Evolutionary conservation across 2,113 vertebrate species (phyloP).

Genomic region (Thunnus thynnus): DNA sequence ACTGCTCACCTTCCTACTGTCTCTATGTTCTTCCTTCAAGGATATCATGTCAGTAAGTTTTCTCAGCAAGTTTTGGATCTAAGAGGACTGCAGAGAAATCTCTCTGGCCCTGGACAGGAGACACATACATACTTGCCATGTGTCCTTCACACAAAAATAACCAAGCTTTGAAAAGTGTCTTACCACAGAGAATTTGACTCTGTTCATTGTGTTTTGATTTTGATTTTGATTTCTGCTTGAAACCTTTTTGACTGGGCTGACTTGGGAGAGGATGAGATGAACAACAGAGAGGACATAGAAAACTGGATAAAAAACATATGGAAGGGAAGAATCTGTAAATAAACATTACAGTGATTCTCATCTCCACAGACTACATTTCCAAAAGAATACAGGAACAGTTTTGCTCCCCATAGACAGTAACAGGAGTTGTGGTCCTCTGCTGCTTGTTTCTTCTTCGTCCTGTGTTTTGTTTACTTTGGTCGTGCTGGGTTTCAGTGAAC

Average conservation of each 20-base stretch:
- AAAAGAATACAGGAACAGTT: background rate
- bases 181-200: constrained; percentile 41
- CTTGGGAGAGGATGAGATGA: constrained; percentile 30
- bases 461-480: constrained; percentile 24
- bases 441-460: constrained; percentile 2
- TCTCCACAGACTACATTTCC: constrained; percentile 27
- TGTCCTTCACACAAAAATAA: constrained; percentile 58
- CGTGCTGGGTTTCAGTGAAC: background rate
- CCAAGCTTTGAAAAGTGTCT: constrained; percentile 47
- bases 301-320: constrained; percentile 34
- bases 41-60: constrained; percentile 56
- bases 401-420: background rate
- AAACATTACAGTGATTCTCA: constrained; percentile 26
- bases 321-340: constrained; percentile 12
- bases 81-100: constrained; percentile 41
- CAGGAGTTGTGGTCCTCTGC: constrained; percentile 3
- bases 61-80: constrained; percentile 41
- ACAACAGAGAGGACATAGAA: constrained; percentile 32
- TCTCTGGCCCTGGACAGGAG: constrained; percentile 38
- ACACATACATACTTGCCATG: constrained; percentile 17
- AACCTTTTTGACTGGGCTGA: constrained; percentile 37
- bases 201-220: constrained; percentile 19
- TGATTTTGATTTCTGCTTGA: constrained; percentile 30
- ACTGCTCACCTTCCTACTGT: constrained; percentile 51
- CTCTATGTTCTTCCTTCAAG: constrained; percentile 50